Evolutionary conservation across 2,113 vertebrate genomes (phyloP), one percentile per base, ranked within the genome.

Genomic region (Tiliqua scincoides): DNA sequence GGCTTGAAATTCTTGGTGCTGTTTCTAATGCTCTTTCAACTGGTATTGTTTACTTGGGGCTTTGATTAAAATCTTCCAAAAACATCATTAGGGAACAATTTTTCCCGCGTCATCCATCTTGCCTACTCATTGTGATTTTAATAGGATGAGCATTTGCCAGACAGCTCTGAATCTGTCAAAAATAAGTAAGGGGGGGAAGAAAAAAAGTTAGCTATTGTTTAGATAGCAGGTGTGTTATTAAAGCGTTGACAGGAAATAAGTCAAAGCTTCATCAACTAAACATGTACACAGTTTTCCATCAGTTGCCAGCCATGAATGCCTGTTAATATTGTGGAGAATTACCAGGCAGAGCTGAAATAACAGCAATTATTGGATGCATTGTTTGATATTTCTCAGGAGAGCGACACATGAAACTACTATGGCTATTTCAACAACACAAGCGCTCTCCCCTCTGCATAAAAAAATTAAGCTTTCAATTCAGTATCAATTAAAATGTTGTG

Each of bases 321-420:
- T 95, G 95, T 93, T 95, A 94, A 95, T 95, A 92, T 79, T 85
- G 75, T 18, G 89, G 95, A 95, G 96, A 96, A 97, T 96, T 95
- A 96, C 94, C 84, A 87, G 90, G 88, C 92, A 93, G 77, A 88
- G 87, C 90, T 94, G 90, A 96, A 95, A 94, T 94, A 95, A 94
- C 92, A 94, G 92, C 91, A 96, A 93, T 97, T 94, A 94, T 79
- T 59, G 70, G 76, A 92, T 71, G 54, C 89, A 95, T 96, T 96
- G 91, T 96, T 96, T 96, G 93, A 95, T 93, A 89, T 94, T 95
- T 83, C 88, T 92, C 90, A 91, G 77, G 93, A 93, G 95, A 94
- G 85, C 82, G 92, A 85, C 79, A 93, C 84, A 89, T 93, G 90
- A 93, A 96, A 94, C 93, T 0, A 94, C 95, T 92, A 82, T 57